Evolutionary conservation across 1,140 invertebrate species (phyloP), one percentile per base, ranked within the genome.

Genomic region (Dendroctonus ponderosae): DNA sequence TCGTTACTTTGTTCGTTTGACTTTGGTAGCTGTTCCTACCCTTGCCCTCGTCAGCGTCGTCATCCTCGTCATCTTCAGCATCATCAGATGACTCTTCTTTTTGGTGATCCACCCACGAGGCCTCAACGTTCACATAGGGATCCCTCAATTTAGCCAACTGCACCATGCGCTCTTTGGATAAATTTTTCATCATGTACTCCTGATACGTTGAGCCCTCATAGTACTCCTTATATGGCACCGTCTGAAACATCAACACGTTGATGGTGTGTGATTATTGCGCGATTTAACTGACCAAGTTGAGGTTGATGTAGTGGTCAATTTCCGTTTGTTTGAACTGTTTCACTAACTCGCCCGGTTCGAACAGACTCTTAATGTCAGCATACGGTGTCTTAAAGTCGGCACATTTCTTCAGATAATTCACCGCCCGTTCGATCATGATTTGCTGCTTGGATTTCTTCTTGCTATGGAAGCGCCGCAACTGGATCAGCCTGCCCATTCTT

Each of bases 401-500:
- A 67, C 82, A 83, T 0, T 74, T 75, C 70, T 84, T 83, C 5
- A 90, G 75, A 50, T 84, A 80, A 44, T 84, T 80, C 1, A 86
- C 79, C 15, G 88, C 78, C 66, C 81, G 78, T 69, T 87, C 82
- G 0, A 83, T 79, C 38, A 87, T 74, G 6, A 81, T 75, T 26
- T 84, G 76, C 44, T 82, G 76, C 68, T 85, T 86, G 11, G 84
- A 81, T 75, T 84, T 85, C 9, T 83, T 78, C 65, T 83, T 82
- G 3, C 79, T 79, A 72, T 81, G 88, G 75, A 89, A 90, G 63
- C 85, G 77, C 56, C 81, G 76, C 37, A 90, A 77, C 74, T 89
- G 87, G 38, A 89, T 67, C 7, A 88, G 73, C 63, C 79, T 82
- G 9, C 84, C 82, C 59, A 75, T 78, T 60, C 68, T 72, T 46